phyloP scores from a whole-genome alignment of 2,797 vertebrate species.

The Bryconaethiops microstoma region DNA sequence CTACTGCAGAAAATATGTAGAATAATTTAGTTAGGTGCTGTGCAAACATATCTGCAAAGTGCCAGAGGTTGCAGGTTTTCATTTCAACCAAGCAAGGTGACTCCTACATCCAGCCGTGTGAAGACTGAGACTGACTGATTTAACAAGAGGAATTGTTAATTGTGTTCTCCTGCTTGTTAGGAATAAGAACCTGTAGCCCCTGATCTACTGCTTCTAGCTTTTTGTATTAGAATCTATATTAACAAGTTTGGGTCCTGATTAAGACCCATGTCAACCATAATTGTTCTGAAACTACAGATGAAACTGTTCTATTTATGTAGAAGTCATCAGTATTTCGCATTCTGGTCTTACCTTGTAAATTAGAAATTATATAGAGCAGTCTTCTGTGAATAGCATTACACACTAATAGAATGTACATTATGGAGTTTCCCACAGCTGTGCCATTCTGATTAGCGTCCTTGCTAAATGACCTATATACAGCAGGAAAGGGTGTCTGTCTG shows the following conservation, averaged over 20 bases:
- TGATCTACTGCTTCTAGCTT: not conserved
- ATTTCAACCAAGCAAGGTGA: no score
- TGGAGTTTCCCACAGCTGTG: constrained; percentile 34
- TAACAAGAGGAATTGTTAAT: no score
- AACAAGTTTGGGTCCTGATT: no score
- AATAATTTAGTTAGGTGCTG: not conserved
- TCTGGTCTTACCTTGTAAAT: not conserved
- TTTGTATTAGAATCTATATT: not conserved
- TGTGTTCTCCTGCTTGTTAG: no score
- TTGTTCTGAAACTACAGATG: not conserved
- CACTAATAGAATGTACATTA: constrained; percentile 6
- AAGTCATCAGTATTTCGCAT: not conserved
- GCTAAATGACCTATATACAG: constrained; percentile 60
- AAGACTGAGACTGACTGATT: no score
- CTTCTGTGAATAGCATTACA: not conserved
- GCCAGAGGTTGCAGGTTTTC: no score
- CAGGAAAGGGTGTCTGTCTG: constrained; percentile 48
- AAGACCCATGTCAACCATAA: no score
- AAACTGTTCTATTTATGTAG: not conserved
- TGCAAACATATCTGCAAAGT: no score
- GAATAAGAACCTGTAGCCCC: no score
- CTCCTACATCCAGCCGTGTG: no score
- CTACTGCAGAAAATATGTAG: not conserved
- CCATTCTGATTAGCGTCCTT: constrained; percentile 29
- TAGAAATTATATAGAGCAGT: not conserved